These are phyloP conservation scores for Orientallactaga bullata DNA, from an alignment of 2,113 vertebrate genomes.

Conservation along the genomic window DNA sequence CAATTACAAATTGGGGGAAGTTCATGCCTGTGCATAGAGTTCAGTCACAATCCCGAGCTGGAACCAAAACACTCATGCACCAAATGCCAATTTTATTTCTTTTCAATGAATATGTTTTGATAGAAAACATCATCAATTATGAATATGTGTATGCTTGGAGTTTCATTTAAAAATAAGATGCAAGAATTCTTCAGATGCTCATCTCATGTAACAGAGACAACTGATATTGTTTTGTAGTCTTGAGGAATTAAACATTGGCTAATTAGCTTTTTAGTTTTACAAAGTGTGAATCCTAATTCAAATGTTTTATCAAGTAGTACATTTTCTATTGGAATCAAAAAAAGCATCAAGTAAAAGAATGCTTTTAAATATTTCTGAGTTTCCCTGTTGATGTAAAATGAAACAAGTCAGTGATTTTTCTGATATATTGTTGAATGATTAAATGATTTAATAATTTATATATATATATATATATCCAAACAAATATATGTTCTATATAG, in stretches of 20 bases:
- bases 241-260: conserved; percentile 61
- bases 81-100: conserved; percentile 52
- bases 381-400: conserved; percentile 11
- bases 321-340: conserved; percentile 54
- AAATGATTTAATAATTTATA: neutral
- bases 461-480: neutral
- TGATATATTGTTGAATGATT: neutral
- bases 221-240: conserved; percentile 60
- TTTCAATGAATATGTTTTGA: conserved; percentile 52
- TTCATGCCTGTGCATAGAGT: neutral
- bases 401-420: conserved; percentile 3
- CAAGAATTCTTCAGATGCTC: conserved; percentile 52
- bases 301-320: conserved; percentile 17
- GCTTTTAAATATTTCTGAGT: conserved; percentile 39
- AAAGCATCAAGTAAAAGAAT: neutral
- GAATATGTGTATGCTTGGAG: neutral
- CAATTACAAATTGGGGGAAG: conserved; percentile 37
- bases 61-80: neutral
- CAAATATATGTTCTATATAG: neutral
- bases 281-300: conserved; percentile 60
- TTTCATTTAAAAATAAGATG: conserved; percentile 55
- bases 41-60: conserved; percentile 1
- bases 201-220: conserved; percentile 18
- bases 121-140: conserved; percentile 67
- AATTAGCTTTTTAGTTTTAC: conserved; percentile 61